A percentile compares a stretch with the other conserved stretches of the same genome.
Evolutionary conservation across 2,113 vertebrate genomes (phyloP).

Genomic region (Ahaetulla prasina): DNA sequence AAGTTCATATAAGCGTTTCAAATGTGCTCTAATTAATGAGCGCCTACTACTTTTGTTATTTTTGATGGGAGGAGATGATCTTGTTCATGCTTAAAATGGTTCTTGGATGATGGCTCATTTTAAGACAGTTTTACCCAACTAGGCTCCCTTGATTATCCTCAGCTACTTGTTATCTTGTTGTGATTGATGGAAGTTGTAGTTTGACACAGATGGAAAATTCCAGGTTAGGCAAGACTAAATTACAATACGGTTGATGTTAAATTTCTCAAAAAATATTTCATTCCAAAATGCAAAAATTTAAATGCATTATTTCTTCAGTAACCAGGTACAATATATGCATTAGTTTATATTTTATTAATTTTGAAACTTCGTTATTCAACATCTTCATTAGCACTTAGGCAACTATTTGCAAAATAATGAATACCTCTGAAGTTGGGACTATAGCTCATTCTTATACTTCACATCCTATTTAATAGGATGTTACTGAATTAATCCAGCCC

Average conservation of each 20-base stretch:
- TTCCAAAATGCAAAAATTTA: not conserved
- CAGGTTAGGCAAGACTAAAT: not conserved
- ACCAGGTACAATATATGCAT: not conserved
- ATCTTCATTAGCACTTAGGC: not conserved
- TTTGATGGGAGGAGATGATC: not conserved
- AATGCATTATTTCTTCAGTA: not conserved
- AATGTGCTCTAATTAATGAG: not conserved
- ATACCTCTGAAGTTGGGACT: not conserved
- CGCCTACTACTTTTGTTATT: not conserved
- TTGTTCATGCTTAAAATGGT: not conserved
- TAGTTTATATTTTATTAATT: not conserved
- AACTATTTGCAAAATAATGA: not conserved
- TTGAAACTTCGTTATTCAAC: not conserved
- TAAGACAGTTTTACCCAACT: not conserved
- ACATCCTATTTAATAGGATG: not conserved
- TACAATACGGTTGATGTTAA: not conserved
- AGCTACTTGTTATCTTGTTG: not conserved
- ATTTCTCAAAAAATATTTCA: not conserved
- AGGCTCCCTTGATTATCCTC: not conserved
- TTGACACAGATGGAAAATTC: not conserved
- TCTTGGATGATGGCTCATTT: not conserved
- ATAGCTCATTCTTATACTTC: constrained; percentile 2
- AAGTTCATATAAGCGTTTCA: not conserved
- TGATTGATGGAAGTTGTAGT: not conserved
- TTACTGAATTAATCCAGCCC: constrained; percentile 16